These are phyloP conservation scores for Drosophila malerkotliana DNA, from an alignment of 1,140 invertebrate species.

Conservation along the genomic window DNA sequence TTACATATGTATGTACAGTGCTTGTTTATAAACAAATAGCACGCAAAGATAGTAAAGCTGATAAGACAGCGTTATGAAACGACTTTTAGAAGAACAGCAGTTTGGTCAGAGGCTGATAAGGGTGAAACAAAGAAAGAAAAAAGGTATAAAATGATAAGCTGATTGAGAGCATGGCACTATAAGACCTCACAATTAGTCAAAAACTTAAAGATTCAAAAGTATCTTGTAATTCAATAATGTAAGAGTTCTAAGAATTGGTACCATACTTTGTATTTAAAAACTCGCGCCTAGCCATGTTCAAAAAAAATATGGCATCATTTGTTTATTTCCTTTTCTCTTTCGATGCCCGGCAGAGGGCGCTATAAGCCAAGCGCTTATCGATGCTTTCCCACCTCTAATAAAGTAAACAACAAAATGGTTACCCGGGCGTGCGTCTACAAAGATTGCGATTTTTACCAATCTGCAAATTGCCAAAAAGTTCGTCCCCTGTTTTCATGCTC, in stretches of 20 bases:
- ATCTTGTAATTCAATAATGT: neutral
- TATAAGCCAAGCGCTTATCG: neutral
- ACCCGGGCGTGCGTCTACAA: conserved; percentile 64
- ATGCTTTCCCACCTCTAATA: neutral
- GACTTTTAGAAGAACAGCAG: conserved; percentile 20
- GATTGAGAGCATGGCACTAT: neutral
- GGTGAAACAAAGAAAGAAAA: conserved; percentile 23
- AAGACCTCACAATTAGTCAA: neutral
- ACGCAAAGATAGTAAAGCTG: conserved; percentile 9
- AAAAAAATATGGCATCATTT: neutral
- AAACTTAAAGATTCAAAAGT: neutral
- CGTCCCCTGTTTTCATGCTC: conserved; percentile 68
- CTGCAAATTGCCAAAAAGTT: conserved; percentile 11
- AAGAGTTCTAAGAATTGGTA: neutral
- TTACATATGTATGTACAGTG: conserved; percentile 7
- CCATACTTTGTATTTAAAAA: neutral
- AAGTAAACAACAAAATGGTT: conserved; percentile 32
- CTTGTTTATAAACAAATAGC: conserved; percentile 48
- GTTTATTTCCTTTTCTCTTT: too few relatives aligned
- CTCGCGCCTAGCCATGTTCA: neutral
- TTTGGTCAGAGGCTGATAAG: conserved; percentile 36
- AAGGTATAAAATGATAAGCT: conserved; percentile 12
- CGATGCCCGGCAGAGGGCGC: neutral
- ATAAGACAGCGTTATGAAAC: conserved; percentile 51
- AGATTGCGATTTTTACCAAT: conserved; percentile 57